These are phyloP conservation scores for Leucopsar rothschildi DNA, from an alignment of 2,113 vertebrate genomes.

Conservation along the genomic window DNA sequence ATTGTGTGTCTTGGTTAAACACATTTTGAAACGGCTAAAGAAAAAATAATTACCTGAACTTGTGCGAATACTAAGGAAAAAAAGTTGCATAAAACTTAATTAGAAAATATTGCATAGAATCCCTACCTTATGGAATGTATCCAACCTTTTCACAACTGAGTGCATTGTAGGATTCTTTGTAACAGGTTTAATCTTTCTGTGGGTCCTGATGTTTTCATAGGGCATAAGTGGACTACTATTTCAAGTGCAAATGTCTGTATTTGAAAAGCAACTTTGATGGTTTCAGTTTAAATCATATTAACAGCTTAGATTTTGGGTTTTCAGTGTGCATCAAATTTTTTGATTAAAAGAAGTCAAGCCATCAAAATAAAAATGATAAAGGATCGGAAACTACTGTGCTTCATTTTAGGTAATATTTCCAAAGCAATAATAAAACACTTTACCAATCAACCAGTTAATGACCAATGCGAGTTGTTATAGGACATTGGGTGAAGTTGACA, in stretches of 20 bases:
- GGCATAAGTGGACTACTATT: background rate
- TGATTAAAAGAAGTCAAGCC: background rate
- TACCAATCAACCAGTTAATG: slow-evolving; percentile 51
- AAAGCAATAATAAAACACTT: slow-evolving; percentile 65
- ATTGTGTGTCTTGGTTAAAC: background rate
- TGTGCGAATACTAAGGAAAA: background rate
- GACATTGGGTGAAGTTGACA: background rate
- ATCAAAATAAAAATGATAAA: slow-evolving; percentile 49
- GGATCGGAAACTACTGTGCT: background rate
- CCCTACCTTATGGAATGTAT: background rate
- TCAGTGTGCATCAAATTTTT: background rate
- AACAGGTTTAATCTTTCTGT: background rate
- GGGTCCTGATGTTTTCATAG: background rate
- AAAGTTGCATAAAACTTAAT: background rate
- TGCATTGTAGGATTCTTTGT: background rate
- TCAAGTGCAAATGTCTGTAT: background rate
- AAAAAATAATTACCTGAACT: background rate
- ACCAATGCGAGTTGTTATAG: slow-evolving; percentile 16
- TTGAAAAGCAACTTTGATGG: background rate
- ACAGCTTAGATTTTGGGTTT: background rate
- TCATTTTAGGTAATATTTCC: slow-evolving; percentile 10
- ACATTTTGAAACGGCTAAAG: background rate
- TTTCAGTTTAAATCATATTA: slow-evolving; percentile 2
- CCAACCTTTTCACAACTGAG: background rate
- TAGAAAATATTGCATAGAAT: background rate